Conservation (phyloP, 2,888 invertebrate genomes). For the Malacosoma neustria region DNA sequence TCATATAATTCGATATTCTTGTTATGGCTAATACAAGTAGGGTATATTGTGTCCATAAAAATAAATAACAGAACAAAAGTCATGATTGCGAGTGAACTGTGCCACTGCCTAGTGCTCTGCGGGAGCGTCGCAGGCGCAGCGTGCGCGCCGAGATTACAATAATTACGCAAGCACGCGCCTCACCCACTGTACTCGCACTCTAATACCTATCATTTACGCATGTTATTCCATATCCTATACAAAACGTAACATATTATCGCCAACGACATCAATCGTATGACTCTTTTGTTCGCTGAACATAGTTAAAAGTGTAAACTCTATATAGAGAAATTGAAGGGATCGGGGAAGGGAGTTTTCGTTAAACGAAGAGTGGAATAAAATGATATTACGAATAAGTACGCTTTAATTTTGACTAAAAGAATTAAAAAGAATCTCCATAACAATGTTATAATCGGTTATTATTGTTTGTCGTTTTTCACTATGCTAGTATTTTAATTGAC, state of each 20-base stretch:
- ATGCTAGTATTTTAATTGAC: too few relatives aligned
- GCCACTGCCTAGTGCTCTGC: slow-evolving; percentile 13
- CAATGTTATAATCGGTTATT: too few relatives aligned
- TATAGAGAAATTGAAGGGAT: too few relatives aligned
- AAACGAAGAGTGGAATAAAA: too few relatives aligned
- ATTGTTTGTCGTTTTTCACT: too few relatives aligned
- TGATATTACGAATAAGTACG: too few relatives aligned
- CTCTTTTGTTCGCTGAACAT: neutral
- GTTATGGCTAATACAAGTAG: too few relatives aligned
- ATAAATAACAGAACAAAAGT: slow-evolving; percentile 21
- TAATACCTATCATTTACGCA: slow-evolving; percentile 72
- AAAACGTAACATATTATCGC: slow-evolving; percentile 51
- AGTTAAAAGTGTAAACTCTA: neutral
- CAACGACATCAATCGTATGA: slow-evolving; percentile 32
- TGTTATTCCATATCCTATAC: slow-evolving; percentile 65
- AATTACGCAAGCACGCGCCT: slow-evolving; percentile 65
- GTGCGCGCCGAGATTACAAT: slow-evolving; percentile 57
- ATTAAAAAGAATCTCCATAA: too few relatives aligned
- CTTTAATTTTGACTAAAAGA: too few relatives aligned
- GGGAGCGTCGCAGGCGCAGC: slow-evolving; percentile 30
- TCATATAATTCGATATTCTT: too few relatives aligned
- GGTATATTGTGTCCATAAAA: too few relatives aligned
- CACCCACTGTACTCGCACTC: slow-evolving; percentile 38
- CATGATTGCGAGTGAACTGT: slow-evolving; percentile 14
- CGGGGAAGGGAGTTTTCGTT: too few relatives aligned